Base-by-base conservation (phyloP, 2,888 invertebrate species). In the Trichopria drosophilae region DNA sequence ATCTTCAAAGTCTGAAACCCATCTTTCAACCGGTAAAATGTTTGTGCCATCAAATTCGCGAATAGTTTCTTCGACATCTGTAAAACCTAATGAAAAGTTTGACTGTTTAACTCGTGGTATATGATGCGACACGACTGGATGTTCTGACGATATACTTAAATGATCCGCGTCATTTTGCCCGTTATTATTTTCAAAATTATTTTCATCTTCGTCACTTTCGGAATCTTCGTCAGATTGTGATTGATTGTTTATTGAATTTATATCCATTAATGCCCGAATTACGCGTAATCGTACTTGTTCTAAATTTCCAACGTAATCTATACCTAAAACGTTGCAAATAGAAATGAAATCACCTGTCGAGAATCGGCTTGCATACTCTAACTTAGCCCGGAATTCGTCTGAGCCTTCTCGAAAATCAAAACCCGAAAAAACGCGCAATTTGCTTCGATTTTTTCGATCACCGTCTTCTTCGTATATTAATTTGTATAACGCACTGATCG, bases 401-500 rank as follows among this genome's bases (percentile, higher is more conserved):
- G 34, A 34, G 19, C 19, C 15, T 5, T 34, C 13, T 13, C 13
- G 34, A 34, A 34, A 34, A 6, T 4, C 19, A 34, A 34, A 34
- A 12, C 34, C 34, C 5, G 13, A 18, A 34, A 34, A 34, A 6
- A 9, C 34, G 15, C 34, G 34, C 9, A 34, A 34, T 7, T 12
- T 34, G 16, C 19, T n/a, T 34, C 34, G 15, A 34, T 15, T 7
- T 18, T n/a, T 34, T 34, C 34, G 34, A 15, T 34, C 34, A 12
- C 34, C 34, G 15, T 12, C 34, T 3, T 34, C 15, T 7, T 34
- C 34, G 19, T 18, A 34, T 12, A 34, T 34, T 18, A 34, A 34
- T 15, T 3, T 18, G 19, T 34, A 34, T 15, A 34, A 34, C 15
- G 34, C 34, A 19, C 34, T 12, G 9, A 34, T 34, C 34, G 13